Evolutionary conservation across 2,888 invertebrate genomes (phyloP), one percentile per base, ranked within the genome.

Genomic region (Geophilus truncorum): DNA sequence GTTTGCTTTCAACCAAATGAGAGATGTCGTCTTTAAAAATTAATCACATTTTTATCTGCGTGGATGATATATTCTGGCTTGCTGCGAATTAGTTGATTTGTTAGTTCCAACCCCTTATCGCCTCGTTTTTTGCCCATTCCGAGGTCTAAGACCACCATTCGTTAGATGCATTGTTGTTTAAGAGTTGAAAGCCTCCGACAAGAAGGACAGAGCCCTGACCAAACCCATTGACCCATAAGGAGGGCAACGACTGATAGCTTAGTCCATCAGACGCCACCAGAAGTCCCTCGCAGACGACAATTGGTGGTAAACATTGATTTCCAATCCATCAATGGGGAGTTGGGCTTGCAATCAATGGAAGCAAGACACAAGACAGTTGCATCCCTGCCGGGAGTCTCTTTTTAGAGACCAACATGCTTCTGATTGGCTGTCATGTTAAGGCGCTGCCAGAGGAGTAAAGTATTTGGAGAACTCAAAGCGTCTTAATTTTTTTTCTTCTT

Each of bases 201-300:
- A 70, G 70, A 70, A 70, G 25, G 70, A 70, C 9, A 70, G 25
- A 70, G 28, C 25, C 70, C 70, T 70, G 70, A 70, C 70, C 70
- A 70, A 70, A 70, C 25, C 70, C 25, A 28, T 70, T 70, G 70
- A 70, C 70, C 70, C 70, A 70, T 70, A 70, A 70, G 70, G 70
- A 28, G 70, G 70, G 25, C 70, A 70, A 70, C 70, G 70, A 70
- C 70, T 70, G 70, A 70, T 70, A 70, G 70, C 70, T 70, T 70
- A 70, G 70, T 70, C 70, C 70, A 70, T 70, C 70, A 70, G 70
- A 70, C 70, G 70, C 70, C 70, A 70, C 25, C 70, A 70, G 70
- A 70, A 70, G 70, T 23, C 70, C 51, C 25, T 23, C n/a, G 70
- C 25, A 70, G 70, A 70, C 28, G 70, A 70, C 70, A 70, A 70